Conservation (phyloP, 2,888 invertebrate species). For the Limnephilus rhombicus region DNA sequence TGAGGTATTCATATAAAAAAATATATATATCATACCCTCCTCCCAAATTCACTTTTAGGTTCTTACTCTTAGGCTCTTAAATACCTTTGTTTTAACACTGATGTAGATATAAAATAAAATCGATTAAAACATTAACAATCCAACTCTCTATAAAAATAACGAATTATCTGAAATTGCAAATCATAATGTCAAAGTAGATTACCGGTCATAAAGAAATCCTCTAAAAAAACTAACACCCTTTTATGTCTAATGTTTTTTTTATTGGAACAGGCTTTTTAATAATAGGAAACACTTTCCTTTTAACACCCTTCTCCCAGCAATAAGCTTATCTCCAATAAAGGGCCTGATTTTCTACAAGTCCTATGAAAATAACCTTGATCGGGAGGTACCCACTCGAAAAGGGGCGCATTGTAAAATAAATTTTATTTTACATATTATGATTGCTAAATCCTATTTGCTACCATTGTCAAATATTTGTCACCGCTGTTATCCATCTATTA, state of each 20-base stretch:
- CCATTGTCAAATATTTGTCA: background rate
- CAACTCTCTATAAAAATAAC: background rate
- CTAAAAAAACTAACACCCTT: background rate
- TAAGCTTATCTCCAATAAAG: constrained; percentile 27
- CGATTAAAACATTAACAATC: background rate
- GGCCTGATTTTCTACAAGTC: constrained; percentile 8
- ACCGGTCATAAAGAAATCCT: background rate
- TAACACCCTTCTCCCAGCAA: constrained; percentile 11
- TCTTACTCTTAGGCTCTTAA: too few relatives aligned
- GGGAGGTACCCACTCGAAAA: background rate
- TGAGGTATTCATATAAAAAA: too few relatives aligned
- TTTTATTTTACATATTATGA: background rate
- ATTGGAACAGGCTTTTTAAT: background rate
- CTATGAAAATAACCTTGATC: background rate
- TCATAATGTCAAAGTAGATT: background rate
- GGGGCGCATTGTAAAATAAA: constrained; percentile 9
- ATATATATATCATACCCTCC: too few relatives aligned
- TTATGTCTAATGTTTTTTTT: background rate
- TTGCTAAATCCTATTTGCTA: background rate
- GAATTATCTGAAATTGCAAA: constrained; percentile 1
- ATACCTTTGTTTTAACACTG: too few relatives aligned
- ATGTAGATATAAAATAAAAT: too few relatives aligned
- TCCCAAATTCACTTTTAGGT: too few relatives aligned
- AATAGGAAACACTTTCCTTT: constrained; percentile 27
- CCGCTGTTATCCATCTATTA: background rate